Conservation (phyloP, 1,140 invertebrate species). For the Forficula auricularia region DNA sequence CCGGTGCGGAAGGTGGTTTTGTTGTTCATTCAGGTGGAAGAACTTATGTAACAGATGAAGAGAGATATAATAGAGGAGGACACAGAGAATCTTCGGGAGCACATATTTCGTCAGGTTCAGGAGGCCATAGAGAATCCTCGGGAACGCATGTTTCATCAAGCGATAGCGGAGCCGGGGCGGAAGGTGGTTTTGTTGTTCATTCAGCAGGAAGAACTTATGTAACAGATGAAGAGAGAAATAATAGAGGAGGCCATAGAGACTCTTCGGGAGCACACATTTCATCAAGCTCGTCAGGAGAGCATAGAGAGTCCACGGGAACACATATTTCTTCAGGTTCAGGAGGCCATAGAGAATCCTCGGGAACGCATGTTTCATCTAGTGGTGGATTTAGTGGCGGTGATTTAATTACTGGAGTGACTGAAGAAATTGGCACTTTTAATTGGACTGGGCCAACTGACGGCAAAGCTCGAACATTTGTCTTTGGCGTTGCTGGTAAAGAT, state of each 20-base stretch:
- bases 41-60: background rate
- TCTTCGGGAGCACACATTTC: background rate
- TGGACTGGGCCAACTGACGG: no score
- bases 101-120: no score
- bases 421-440: no score
- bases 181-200: background rate
- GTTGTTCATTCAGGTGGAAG: background rate
- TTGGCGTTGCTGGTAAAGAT: no score
- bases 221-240: background rate
- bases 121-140: background rate
- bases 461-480: no score
- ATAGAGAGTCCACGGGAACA: background rate
- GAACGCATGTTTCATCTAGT: no score
- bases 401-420: no score
- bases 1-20: background rate
- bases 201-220: background rate
- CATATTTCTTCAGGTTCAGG: no score
- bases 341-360: background rate
- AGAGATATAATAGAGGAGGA: background rate
- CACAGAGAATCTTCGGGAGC: background rate
- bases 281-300: background rate
- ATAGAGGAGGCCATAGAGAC: background rate
- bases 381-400: no score
- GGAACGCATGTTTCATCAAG: constrained; percentile 6
- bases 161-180: constrained; percentile 10